Percentiles rank a stretch among this genome's conserved stretches.
These are phyloP conservation scores for Trematomus bernacchii DNA, from an alignment of 2,797 vertebrate genomes.

Conservation along the genomic window DNA sequence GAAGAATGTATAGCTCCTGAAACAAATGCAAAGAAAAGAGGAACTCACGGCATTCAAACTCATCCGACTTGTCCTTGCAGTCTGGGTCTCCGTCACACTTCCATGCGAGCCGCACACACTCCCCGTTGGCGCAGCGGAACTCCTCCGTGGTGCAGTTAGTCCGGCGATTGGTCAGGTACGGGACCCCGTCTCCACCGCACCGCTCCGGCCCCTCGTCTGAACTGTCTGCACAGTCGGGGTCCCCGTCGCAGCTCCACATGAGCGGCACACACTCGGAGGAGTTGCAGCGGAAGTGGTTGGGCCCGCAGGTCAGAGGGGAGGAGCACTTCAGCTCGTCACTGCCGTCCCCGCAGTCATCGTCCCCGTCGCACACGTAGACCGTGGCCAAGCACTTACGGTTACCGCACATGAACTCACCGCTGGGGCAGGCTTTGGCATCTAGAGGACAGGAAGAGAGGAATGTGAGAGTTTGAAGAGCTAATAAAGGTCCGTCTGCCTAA, in stretches of 20 bases:
- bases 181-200: conserved; percentile 83
- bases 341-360: conserved; percentile 93
- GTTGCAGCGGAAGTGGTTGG: conserved; percentile 94
- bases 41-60: conserved; percentile 94
- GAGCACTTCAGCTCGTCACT: conserved; percentile 94
- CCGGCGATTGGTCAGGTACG: conserved; percentile 65
- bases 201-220: conserved; percentile 91
- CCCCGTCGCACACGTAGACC: conserved; percentile 92
- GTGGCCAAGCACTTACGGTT: conserved; percentile 93
- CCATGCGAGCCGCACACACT: conserved; percentile 94
- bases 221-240: conserved; percentile 93
- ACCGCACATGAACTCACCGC: conserved; percentile 91
- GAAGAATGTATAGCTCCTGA: not conserved
- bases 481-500: not conserved
- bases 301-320: conserved; percentile 89
- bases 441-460: not conserved
- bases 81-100: conserved; percentile 96
- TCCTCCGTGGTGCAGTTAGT: conserved; percentile 88
- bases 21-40: not conserved
- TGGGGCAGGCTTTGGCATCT: conserved; percentile 89
- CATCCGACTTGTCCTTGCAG: conserved; percentile 98
- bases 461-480: not conserved
- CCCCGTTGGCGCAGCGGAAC: conserved; percentile 93
- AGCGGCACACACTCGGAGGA: conserved; percentile 92
- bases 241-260: conserved; percentile 96